Evolutionary conservation across 2,888 invertebrate species (phyloP).

Genomic region (Elysia crispata): DNA sequence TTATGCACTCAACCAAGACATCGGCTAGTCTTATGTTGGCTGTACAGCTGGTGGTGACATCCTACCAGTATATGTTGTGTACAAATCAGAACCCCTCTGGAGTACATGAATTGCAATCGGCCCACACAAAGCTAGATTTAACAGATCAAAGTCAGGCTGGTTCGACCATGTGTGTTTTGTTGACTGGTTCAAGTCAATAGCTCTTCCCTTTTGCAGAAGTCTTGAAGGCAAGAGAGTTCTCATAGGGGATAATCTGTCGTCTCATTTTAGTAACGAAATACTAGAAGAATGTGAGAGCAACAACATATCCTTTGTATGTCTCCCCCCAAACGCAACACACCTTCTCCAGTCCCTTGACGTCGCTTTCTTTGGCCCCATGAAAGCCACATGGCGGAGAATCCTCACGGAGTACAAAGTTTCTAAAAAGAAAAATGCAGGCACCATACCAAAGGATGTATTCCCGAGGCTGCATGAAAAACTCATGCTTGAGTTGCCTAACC

Average conservation of each 20-base stretch:
- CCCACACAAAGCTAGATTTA: conserved; percentile 73
- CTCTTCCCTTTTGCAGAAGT: conserved; percentile 62
- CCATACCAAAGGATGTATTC: no score
- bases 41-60: conserved; percentile 72
- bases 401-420: no score
- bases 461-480: no score
- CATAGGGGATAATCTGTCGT: conserved; percentile 72
- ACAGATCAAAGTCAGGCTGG: conserved; percentile 73
- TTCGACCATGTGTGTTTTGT: conserved; percentile 66
- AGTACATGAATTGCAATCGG: conserved; percentile 76
- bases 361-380: conserved; percentile 33
- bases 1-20: conserved; percentile 73
- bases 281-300: conserved; percentile 70
- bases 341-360: conserved; percentile 56
- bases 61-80: conserved; percentile 68
- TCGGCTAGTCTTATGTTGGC: conserved; percentile 74
- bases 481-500: no score
- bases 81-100: conserved; percentile 75
- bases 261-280: conserved; percentile 14
- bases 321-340: conserved; percentile 58
- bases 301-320: conserved; percentile 69
- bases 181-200: conserved; percentile 67
- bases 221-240: conserved; percentile 69
- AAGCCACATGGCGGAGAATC: no score
- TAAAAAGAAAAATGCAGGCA: no score